Base-by-base conservation (phyloP, 2,888 invertebrate species). In the Drosophila stalkeri region DNA sequence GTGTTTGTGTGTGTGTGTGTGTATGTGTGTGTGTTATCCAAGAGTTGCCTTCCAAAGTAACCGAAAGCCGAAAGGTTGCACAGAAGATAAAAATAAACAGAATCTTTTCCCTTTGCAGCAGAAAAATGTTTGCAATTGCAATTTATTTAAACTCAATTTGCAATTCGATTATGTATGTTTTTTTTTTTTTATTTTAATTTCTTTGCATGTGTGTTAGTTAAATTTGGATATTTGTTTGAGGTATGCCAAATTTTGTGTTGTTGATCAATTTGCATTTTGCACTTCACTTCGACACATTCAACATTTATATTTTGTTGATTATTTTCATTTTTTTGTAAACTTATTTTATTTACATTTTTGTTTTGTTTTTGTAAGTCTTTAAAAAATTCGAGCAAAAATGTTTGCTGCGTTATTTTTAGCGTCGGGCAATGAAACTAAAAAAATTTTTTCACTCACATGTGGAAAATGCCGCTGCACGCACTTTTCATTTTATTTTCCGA, bases 391-490 rank as follows among this genome's bases (percentile, higher is more conserved):
- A 57, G 67, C 77, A 77, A 66, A 80, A 69, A 61, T 81, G 54
- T 73, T 81, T 79, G 62, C 69, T 70, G 64, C 16, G 35, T 59
- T 79, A 77, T 81, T 77, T 79, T 77, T 77, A 79, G 78, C 69
- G 54, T 61, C 52, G 63, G 62, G 60, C 66, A 78, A 78, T 64
- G 67, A 78, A 79, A 64, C 67, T 47, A 59, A 41, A 72, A 44
- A 55, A 72, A 33, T 33, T 56, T 43, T 65, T 80, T 78, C 78
- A 78, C 78, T 78, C 78, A 81, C 81, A 69, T 81, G 78, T 78
- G 78, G 78, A 78, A 78, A 78, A 82, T 72, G 82, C 75, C 71
- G 80, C 56, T 64, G 67, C 76, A 86, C 89, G 76, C 84, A 76
- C 83, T 73, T 70, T 64, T 54, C 46, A 37, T 51, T 47, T 46